Evolutionary conservation across 2,113 vertebrate species (phyloP).

Genomic region (Leucoraja erinaceus): DNA sequence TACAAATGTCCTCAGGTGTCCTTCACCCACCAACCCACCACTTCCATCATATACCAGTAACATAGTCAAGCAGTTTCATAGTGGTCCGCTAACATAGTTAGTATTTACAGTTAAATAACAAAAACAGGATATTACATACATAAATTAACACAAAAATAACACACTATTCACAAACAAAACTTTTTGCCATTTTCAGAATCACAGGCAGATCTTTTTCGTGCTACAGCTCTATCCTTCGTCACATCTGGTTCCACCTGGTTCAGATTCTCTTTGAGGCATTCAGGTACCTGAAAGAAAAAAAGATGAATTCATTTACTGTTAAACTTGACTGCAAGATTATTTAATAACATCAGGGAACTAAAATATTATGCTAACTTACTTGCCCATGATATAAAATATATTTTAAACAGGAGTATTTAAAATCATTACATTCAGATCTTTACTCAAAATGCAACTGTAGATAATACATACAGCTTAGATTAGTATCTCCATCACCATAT

Average conservation of each 20-base stretch:
- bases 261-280: not conserved
- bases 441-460: not conserved
- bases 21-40: too few relatives aligned
- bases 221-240: not conserved
- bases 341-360: not conserved
- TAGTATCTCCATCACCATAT: too few relatives aligned
- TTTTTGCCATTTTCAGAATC: slow-evolving; percentile 19
- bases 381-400: not conserved
- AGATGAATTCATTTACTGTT: not conserved
- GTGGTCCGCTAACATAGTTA: not conserved
- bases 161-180: not conserved
- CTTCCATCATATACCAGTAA: too few relatives aligned
- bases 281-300: not conserved
- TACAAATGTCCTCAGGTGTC: too few relatives aligned
- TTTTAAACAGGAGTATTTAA: too few relatives aligned
- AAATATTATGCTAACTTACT: not conserved
- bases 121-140: not conserved
- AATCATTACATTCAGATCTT: not conserved
- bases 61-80: too few relatives aligned
- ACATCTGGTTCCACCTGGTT: not conserved
- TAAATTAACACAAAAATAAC: not conserved
- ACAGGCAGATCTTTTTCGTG: slow-evolving; percentile 10
- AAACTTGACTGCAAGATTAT: not conserved
- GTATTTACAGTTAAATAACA: not conserved
- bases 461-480: not conserved